Base-by-base conservation (phyloP, 2,888 invertebrate genomes). In the Drosophila koepferae region DNA sequence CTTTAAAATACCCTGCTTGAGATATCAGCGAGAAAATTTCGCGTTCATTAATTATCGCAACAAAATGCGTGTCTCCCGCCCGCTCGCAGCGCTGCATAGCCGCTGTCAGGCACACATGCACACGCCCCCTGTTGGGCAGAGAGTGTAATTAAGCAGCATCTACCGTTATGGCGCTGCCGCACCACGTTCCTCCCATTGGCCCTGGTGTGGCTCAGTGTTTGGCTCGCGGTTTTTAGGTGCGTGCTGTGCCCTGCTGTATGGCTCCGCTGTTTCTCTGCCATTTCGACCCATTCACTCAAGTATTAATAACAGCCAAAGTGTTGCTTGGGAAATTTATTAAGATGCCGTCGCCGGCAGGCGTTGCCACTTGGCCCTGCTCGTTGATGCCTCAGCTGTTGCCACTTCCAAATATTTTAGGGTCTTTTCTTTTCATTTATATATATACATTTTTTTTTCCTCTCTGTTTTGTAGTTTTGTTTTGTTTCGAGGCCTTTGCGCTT, bases 221-320 rank as follows among this genome's bases (percentile, higher is more conserved):
- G 77, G 87, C 70, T 90, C 54, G 87, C 72, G 89, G 85, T 81
- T 90, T 90, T 86, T 73, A 80, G 80, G 56, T 74, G 83, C 84
- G 84, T 80, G 80, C 82, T 64, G 68, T 23, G 36, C 38, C 20
- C 8, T 9, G 9, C 38, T 20, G 16, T 23, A 46, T 12, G 12
- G n/a, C 48, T 40, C 63, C n/a, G 41, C 40, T 28, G 28, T 5
- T 40, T 40, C 51, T 38, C n/a, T 16, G 64, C 63, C 59, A 49
- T 61, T 73, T 77, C 82, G 82, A 77, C 81, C 77, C 79, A 78
- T 77, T 77, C 77, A 80, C 77, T 82, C 65, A 82, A 76, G 86
- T 89, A 86, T 90, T 86, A 89, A 86, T 89, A 90, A 79, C 85
- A 51, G 85, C 89, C 90, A 90, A 83, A 86, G 85, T 86, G 87